A percentile compares a stretch with the other conserved stretches of the same genome.
Evolutionary conservation across 1,140 invertebrate genomes (phyloP).

Genomic region (Bombus pascuorum): DNA sequence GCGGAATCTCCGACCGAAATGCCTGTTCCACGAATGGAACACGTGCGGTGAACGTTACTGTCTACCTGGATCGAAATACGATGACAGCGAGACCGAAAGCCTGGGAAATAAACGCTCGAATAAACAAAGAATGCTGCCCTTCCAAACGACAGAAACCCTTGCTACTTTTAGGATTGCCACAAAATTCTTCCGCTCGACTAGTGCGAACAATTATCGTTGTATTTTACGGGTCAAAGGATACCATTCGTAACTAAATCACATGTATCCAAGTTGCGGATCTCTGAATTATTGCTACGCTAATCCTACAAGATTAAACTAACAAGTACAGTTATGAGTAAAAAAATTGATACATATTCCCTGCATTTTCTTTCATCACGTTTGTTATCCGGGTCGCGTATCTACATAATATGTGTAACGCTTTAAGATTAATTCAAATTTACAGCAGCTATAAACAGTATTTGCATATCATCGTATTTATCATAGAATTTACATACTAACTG

Average conservation of each 20-base stretch:
- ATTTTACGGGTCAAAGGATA: not conserved
- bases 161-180: not conserved
- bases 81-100: not conserved
- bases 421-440: not conserved
- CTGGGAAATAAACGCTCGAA: not conserved
- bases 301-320: not conserved
- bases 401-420: not conserved
- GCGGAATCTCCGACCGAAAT: conserved; percentile 41
- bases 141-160: not conserved
- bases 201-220: not conserved
- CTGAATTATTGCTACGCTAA: not conserved
- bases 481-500: no score
- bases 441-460: not conserved
- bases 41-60: conserved; percentile 28
- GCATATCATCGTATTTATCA: no score
- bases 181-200: not conserved
- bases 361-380: not conserved
- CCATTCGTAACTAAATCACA: not conserved
- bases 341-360: not conserved
- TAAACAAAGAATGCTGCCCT: not conserved
- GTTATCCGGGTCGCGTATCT: no score
- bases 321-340: not conserved
- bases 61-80: not conserved
- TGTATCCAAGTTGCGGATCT: not conserved
- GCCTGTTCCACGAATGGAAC: conserved; percentile 31